phyloP scores from a whole-genome alignment of 2,797 vertebrate genomes.

The Monodelphis domestica region DNA sequence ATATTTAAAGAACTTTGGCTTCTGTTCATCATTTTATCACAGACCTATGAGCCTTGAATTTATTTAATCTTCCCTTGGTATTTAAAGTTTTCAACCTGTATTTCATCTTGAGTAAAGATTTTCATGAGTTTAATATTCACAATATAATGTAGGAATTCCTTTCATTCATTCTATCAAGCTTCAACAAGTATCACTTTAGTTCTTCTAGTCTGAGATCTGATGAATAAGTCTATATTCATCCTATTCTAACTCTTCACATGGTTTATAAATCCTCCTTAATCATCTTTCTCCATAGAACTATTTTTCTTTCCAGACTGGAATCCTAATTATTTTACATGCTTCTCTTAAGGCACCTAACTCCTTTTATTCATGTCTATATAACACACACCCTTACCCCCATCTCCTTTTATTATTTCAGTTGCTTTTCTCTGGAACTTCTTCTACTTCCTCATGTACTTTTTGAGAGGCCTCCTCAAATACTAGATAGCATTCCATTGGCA shows the following conservation, averaged over 20 bases:
- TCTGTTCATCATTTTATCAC: neutral
- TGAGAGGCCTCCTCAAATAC: neutral
- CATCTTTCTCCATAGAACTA: neutral
- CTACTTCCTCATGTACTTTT: neutral
- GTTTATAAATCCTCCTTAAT: neutral
- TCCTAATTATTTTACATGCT: neutral
- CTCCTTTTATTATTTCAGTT: neutral
- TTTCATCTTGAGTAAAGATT: neutral
- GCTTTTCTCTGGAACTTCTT: neutral
- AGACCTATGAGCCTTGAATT: neutral
- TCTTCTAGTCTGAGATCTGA: neutral
- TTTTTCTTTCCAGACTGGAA: neutral
- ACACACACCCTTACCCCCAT: neutral
- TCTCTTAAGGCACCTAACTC: neutral
- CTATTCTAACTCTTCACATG: neutral
- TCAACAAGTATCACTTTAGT: neutral
- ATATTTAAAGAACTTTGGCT: neutral
- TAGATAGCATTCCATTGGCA: neutral
- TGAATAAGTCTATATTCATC: neutral
- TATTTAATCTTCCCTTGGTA: neutral
- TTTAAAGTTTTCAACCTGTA: neutral
- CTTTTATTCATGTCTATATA: neutral
- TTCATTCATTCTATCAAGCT: neutral
- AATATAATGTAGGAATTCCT: neutral
- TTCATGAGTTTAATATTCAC: neutral